Base-by-base conservation (phyloP, 30 jellyfish, hydroid and myxozoan species). In the Chrysaora quinquecirrha region DNA sequence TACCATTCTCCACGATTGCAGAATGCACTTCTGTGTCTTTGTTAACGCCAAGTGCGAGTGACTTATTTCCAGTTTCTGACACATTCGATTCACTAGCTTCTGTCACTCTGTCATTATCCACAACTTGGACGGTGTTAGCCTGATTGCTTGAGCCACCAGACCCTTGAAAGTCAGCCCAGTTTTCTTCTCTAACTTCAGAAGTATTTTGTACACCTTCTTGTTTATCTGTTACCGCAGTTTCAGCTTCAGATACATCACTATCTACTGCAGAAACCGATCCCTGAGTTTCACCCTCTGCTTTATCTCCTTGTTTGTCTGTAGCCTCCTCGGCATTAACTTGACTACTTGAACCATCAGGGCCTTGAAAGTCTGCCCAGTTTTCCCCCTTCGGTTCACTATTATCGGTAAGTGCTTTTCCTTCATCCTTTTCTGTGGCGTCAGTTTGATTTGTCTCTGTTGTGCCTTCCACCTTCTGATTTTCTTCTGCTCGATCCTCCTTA, bases 361-460 rank as follows among this genome's bases (percentile, higher is more conserved):
- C 54, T 47, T 78, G 73, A n/a, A 78, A 78, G 22, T 78, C 54
- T 0, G 89, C 89, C 89, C 89, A 78, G 71, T 34, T 61, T 24
- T 28, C 71, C 21, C 21, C 21, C 24, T 76, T 18, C 29, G 24
- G 34, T 30, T 67, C 85, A 35, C n/a, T 29, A 18, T n/a, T 54
- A n/a, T 61, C 80, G 3, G n/a, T 31, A 1, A 24, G 61, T 0
- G 71, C 67, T 35, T 78, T 33, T 27, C 60, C 33, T 20, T 7
- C 49, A 20, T 20, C 48, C 11, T 12, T n/a, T n/a, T 43, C 47
- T 2, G 72, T 18, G 29, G 23, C 54, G 38, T 70, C 82, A 22
- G 79, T 4, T 20, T 11, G 69, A 14, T 25, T 65, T 25, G 16
- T 35, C 25, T 48, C 35, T 1, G 62, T 52, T 11, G 71, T 70